phyloP scores from a whole-genome alignment of 2,888 invertebrate genomes.

The Epirrhoe alternata region DNA sequence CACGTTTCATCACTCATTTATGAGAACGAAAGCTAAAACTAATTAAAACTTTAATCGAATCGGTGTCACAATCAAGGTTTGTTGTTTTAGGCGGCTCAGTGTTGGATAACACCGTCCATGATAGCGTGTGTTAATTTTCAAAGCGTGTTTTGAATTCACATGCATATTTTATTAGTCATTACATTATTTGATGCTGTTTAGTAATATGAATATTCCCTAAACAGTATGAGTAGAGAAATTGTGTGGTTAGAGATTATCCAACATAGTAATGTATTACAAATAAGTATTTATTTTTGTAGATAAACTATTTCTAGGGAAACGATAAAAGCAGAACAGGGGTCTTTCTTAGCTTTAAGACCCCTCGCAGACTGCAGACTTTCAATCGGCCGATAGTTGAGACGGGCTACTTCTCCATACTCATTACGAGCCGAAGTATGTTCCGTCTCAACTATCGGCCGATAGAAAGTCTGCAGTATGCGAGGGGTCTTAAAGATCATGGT shows the following conservation, averaged over 20 bases:
- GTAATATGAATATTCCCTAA: background rate
- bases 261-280: no score
- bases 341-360: no score
- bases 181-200: background rate
- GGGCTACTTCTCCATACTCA: no score
- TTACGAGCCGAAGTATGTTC: no score
- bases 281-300: no score
- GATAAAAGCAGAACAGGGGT: no score
- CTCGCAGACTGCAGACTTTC: no score
- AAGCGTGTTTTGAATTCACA: slow-evolving; percentile 10
- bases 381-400: no score
- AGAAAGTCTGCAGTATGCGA: no score
- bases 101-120: slow-evolving; percentile 44
- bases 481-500: no score
- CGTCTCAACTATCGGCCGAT: no score
- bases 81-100: slow-evolving; percentile 31
- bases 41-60: slow-evolving; percentile 34
- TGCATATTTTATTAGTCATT: slow-evolving; percentile 11
- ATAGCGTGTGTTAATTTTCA: slow-evolving; percentile 25
- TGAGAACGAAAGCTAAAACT: slow-evolving; percentile 20
- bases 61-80: slow-evolving; percentile 33
- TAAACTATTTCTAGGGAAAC: no score
- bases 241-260: background rate
- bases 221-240: background rate
- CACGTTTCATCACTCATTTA: slow-evolving; percentile 16